These are phyloP conservation scores for Fistularia tabacaria DNA, from an alignment of 2,797 vertebrate genomes.

Conservation along the genomic window DNA sequence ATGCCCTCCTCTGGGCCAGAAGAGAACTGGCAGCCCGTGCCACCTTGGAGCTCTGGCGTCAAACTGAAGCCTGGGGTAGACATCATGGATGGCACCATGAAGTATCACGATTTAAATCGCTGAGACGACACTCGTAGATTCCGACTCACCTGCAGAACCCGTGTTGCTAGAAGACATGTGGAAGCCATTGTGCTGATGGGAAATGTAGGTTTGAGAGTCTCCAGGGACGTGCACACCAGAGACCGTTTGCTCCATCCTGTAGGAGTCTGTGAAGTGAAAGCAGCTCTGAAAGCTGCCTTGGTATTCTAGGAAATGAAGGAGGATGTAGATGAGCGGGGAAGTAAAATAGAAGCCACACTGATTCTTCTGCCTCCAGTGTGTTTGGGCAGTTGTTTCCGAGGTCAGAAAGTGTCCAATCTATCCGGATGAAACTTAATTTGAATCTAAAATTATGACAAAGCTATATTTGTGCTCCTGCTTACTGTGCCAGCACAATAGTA, in stretches of 20 bases:
- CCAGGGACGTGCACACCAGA: conserved; percentile 73
- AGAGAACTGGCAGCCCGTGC: conserved; percentile 78
- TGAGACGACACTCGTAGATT: neutral
- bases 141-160: conserved; percentile 79
- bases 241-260: conserved; percentile 84
- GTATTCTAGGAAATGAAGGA: conserved; percentile 79
- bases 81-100: neutral
- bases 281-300: conserved; percentile 95
- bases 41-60: conserved; percentile 79
- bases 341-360: conserved; percentile 44
- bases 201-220: conserved; percentile 82
- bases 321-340: conserved; percentile 6
- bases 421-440: conserved; percentile 33
- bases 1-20: conserved; percentile 83
- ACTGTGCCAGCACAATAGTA: conserved; percentile 34
- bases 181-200: conserved; percentile 86
- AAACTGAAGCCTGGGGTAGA: conserved; percentile 81
- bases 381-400: conserved; percentile 39
- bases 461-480: conserved; percentile 49
- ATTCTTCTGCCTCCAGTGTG: conserved; percentile 28
- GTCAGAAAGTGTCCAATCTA: conserved; percentile 14
- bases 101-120: neutral
- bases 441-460: conserved; percentile 47
- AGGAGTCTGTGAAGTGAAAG: conserved; percentile 92
- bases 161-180: conserved; percentile 79